Base-by-base conservation (phyloP, 2,888 invertebrate genomes). In the Cerastis rubricosa region DNA sequence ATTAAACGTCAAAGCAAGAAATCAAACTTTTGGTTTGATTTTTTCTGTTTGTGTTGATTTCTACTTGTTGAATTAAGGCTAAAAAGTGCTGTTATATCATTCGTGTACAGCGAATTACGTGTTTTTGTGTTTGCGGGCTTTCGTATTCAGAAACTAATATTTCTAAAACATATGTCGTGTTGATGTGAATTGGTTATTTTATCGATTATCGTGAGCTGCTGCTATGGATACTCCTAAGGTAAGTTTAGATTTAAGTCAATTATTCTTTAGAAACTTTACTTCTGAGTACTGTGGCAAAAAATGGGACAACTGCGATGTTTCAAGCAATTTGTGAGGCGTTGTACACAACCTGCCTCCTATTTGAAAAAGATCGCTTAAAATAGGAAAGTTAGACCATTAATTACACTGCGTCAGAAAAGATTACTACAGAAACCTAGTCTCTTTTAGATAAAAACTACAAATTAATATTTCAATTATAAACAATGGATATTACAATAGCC, bases 181-280 rank as follows among this genome's bases (percentile, higher is more conserved):
- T 90, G 84, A 89, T 88, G 86, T 89, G 89, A 86, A 81, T 92
- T 91, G 91, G 89, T 89, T 92, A 89, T 85, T 87, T 75, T 93
- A 95, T 95, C 89, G 96, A 96, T 95, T 94, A 91, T 88, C 76
- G 85, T 79, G 78, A 85, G 78, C 85, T 91, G 90, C 89, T 87
- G 86, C 89, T 79, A 96, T 96, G 96, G 96, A 96, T 94, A 95
- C 95, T 82, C 95, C 95, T 49, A 96, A 96, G 96, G 96, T 96
- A 92, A 88, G 94, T 81, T 51, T 78, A 81, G 72, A 65, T 47
- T 75, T 43, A 54, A 64, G 14, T 61, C 8, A 25, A 70, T 43
- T 70, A 61, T 12, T 35, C 25, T 7, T 45, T 54, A 29, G 25
- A 4, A 25, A 51, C 12, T 35, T n/a, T 19, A 61, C 17, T n/a